Conservation (phyloP, 2,113 vertebrate species). For the Glareola pratincola region DNA sequence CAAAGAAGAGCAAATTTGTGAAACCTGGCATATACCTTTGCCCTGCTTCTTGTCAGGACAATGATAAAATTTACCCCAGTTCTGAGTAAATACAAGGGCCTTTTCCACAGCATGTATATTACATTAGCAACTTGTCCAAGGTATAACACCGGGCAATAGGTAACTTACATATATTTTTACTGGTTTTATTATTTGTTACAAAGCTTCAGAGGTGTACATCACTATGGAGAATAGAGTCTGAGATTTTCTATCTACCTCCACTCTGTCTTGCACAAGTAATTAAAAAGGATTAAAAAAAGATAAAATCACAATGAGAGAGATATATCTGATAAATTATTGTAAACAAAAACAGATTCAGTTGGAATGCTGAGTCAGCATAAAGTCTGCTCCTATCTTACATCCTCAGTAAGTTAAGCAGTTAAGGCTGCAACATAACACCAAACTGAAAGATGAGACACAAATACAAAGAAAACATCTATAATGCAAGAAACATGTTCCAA, state of each 20-base stretch:
- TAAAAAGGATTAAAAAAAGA: background rate
- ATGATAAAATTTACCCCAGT: background rate
- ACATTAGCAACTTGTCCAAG: background rate
- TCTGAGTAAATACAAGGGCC: background rate
- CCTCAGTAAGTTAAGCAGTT: background rate
- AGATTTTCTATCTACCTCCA: background rate
- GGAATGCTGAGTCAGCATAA: background rate
- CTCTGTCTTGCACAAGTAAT: background rate
- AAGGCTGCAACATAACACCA: background rate
- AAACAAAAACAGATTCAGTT: background rate
- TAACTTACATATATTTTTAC: background rate
- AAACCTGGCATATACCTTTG: background rate
- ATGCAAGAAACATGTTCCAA: background rate
- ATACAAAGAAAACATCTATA: background rate
- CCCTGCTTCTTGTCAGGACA: background rate
- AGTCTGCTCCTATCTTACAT: background rate
- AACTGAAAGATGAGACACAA: background rate
- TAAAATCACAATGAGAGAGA: background rate
- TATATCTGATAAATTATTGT: background rate
- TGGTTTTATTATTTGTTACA: background rate
- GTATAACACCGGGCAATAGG: background rate
- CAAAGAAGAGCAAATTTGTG: background rate
- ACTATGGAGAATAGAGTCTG: background rate
- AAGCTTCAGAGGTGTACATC: background rate
- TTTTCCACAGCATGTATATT: accelerated